Base-by-base conservation (phyloP, 30 jellyfish, hydroid and myxozoan species). In the Hydra vulgaris region DNA sequence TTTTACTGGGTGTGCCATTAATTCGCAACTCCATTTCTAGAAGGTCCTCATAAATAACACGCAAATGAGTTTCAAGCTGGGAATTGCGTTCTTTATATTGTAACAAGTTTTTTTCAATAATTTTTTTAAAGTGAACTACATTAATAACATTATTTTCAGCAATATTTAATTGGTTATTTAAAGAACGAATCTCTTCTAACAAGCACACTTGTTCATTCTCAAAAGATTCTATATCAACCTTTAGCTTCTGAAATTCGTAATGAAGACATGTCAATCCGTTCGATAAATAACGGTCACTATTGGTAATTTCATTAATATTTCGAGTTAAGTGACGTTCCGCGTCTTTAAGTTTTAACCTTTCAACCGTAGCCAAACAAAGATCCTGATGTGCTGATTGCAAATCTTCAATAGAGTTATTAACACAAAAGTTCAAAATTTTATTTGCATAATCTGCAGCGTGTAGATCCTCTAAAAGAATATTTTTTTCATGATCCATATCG, bases 301-400 rank as follows among this genome's bases (percentile, higher is more conserved):
- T 85, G 0, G 80, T 27, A 20, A 71, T 79, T 18, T 81, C 82
- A n/a, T 82, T 27, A 0, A 87, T 76, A 67, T 72, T 74, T 18
- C 90, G 83, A 25, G 94, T 81, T 12, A 85, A 73, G 53, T 88
- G 90, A n/a, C 96, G 89, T 20, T 71, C 83, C 55, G 69, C 27
- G 68, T 88, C 94, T 27, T 95, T 83, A 40, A 94, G 81, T 66
- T 94, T 88, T 90, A 94, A 82, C 70, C 99, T 84, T 21, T 87
- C 92, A 18, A 94, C 83, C 72, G 90, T 84, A 0, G 95, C 95
- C 68, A 88, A 68, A 0, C 97, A 81, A 81, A 94, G 70, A 21
- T 85, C 90, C 66, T 86, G 95, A 68, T 94, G 99, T 22, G 90
- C 86, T 8, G 86, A 72, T 27, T 75, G 83, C 88, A 94, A 72